Conservation (phyloP, 1,140 invertebrate species). For the Brachionus calyciflorus region DNA sequence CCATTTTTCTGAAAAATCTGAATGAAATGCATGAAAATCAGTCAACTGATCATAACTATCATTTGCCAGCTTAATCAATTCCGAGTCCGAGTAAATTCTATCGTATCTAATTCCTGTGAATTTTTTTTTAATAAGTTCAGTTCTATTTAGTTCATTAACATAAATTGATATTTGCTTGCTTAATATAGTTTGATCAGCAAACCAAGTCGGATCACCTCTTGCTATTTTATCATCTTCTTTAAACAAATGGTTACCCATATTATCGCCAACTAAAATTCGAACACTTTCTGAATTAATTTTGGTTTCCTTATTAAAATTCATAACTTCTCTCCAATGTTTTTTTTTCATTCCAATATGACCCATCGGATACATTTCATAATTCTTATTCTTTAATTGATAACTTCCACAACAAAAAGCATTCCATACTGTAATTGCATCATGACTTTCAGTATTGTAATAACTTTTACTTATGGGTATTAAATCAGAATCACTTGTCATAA, state of each 20-base stretch:
- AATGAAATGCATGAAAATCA: slow-evolving; percentile 6
- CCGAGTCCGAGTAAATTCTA: neutral
- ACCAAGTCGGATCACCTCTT: neutral
- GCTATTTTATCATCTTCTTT: neutral
- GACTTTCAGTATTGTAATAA: neutral
- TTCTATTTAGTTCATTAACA: neutral
- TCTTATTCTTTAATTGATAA: neutral
- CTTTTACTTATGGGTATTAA: neutral
- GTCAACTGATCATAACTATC: neutral
- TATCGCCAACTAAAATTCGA: neutral
- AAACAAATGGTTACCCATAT: neutral
- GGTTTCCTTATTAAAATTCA: neutral
- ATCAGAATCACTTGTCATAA: slow-evolving; percentile 16
- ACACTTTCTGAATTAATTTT: neutral
- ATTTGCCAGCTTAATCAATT: neutral
- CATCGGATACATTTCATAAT: slow-evolving; percentile 25
- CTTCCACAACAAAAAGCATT: slow-evolving; percentile 48
- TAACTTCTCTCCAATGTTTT: neutral
- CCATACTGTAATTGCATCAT: neutral
- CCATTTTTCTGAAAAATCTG: neutral
- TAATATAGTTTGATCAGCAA: neutral
- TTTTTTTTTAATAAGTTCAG: neutral
- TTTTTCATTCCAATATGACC: slow-evolving; percentile 19
- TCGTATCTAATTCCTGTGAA: neutral
- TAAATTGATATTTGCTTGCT: neutral